Percentiles rank a stretch among this genome's conserved stretches.
Conservation (phyloP, 2,113 vertebrate species). For the Progne subis region DNA sequence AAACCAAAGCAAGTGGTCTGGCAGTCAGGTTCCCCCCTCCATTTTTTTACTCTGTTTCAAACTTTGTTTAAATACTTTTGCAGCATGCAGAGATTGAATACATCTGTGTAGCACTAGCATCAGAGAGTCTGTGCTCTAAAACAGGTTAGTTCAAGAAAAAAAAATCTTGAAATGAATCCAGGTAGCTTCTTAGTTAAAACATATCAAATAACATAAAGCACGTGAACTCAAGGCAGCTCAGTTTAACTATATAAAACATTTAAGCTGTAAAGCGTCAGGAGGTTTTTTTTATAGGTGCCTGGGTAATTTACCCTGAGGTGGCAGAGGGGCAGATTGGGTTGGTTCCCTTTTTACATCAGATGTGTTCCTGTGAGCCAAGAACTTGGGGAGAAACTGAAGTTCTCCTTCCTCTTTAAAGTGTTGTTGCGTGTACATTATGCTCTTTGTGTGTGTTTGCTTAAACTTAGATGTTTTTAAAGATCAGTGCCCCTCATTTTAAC, state of each 20-base stretch:
- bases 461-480: background rate
- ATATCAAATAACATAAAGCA: background rate
- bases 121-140: constrained; percentile 1
- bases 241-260: background rate
- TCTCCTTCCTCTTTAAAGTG: background rate
- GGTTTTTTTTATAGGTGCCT: background rate
- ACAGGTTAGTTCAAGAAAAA: background rate
- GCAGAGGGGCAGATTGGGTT: background rate
- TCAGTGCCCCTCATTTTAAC: background rate
- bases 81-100: constrained; percentile 23
- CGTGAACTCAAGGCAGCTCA: background rate
- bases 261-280: background rate
- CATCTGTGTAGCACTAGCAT: background rate
- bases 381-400: background rate
- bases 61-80: constrained; percentile 20
- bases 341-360: background rate
- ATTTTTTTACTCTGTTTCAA: background rate
- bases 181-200: constrained; percentile 20
- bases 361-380: background rate
- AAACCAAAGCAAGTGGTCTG: background rate
- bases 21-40: background rate
- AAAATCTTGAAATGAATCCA: background rate
- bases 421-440: background rate
- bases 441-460: background rate
- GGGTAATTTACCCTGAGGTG: background rate